Base-by-base conservation (phyloP, 2,888 invertebrate species). In the Aromia moschata region DNA sequence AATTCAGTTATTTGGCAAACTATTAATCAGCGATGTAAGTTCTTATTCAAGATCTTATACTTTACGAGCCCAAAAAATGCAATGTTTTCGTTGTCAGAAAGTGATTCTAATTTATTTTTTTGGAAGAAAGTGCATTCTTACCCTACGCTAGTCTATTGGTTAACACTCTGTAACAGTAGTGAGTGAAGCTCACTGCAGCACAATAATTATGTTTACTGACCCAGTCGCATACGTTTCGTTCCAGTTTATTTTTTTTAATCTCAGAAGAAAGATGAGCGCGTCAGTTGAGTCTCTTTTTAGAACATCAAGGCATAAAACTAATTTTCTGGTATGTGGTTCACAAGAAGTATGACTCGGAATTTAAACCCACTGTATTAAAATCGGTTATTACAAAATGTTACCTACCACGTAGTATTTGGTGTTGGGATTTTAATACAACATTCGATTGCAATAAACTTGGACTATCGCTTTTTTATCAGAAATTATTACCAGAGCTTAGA, bases 341-440 rank as follows among this genome's bases (percentile, higher is more conserved):
- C 11, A 25, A n/a, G 5, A 12, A 25, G 25, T 18, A n/a, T 43
- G 43, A 25, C 11, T 16, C 4, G 43, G 5, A 18, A 43, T 43
- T 25, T 43, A 10, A 43, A 25, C 5, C 14, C 25, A 20, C n/a
- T 25, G 11, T 43, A 43, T 43, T 11, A 4, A 43, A 43, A 20
- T 25, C 5, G 5, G 12, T 33, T 25, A 14, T 43, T 25, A 43
- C 12, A 43, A 43, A 25, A 20, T 43, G 1, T 20, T 33, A 12
- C 25, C 16, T 40, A 40, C 40, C 40, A 17, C 40, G 17, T 40
- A 17, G 40, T 40, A 17, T 43, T 43, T 20, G n/a, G 25, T 43
- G 12, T 20, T 25, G 11, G 15, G 17, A 9, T 40, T 1, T 40
- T 5, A n/a, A 40, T 40, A 18, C 16, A n/a, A 18, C 40, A 40